A percentile compares a stretch with the other conserved stretches of the same genome.
Conservation (phyloP, 2,797 vertebrate species). For the Semaprochilodus insignis region DNA sequence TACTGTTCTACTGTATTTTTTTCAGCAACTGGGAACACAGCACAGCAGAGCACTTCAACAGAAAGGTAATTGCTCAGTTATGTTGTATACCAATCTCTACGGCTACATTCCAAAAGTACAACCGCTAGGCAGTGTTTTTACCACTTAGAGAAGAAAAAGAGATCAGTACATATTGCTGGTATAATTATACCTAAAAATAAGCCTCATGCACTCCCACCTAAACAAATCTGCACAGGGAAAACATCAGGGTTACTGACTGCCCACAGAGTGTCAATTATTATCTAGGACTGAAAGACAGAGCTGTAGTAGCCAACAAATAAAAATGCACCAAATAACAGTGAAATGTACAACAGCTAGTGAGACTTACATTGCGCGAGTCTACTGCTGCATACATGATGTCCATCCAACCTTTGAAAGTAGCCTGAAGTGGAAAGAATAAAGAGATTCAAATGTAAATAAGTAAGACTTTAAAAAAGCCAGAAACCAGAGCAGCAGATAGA, state of each 20-base stretch:
- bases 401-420: slow-evolving; percentile 87
- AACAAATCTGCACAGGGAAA: neutral
- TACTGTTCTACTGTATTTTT: neutral
- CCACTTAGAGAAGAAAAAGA: neutral
- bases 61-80: slow-evolving; percentile 17
- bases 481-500: neutral
- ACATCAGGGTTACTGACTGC: neutral
- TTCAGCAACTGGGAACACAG: neutral
- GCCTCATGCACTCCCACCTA: slow-evolving; percentile 3
- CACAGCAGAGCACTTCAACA: neutral
- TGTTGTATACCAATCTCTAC: neutral
- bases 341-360: neutral
- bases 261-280: slow-evolving; percentile 1
- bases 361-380: slow-evolving; percentile 78
- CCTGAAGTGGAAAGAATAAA: slow-evolving; percentile 62
- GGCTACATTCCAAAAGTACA: neutral
- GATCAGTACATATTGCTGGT: slow-evolving; percentile 11
- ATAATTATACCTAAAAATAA: slow-evolving; percentile 33
- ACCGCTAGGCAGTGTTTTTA: neutral
- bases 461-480: neutral
- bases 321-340: neutral
- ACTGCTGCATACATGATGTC: slow-evolving; percentile 86
- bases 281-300: neutral
- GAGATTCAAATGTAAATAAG: neutral
- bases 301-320: neutral